phyloP scores from a whole-genome alignment of 2,113 vertebrate genomes.

The Octodon degus region DNA sequence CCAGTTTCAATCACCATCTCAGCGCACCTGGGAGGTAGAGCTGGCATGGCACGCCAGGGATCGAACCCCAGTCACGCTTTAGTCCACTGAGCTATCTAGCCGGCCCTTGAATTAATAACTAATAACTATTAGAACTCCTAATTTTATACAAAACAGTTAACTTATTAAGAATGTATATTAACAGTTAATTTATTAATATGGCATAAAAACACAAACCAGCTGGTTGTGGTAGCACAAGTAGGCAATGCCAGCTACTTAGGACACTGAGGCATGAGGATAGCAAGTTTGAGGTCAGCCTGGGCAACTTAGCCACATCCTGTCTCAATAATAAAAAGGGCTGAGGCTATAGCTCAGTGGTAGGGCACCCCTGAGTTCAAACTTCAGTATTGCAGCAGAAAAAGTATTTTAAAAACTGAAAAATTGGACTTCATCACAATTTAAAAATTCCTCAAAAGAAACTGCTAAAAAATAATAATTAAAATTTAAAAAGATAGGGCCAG shows the following conservation, averaged over 20 bases:
- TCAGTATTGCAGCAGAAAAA: neutral
- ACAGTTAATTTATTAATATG: slow-evolving; percentile 18
- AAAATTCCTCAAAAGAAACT: slow-evolving; percentile 56
- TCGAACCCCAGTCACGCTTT: no score
- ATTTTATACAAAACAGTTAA: slow-evolving; percentile 28
- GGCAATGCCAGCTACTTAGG: neutral
- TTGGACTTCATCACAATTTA: slow-evolving; percentile 26
- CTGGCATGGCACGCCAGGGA: no score
- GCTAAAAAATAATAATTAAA: slow-evolving; percentile 40
- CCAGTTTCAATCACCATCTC: no score
- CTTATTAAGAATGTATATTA: slow-evolving; percentile 10
- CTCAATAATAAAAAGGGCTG: neutral
- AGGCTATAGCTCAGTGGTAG: neutral
- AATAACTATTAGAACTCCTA: neutral
- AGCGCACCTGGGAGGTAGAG: no score
- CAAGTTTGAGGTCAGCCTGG: neutral
- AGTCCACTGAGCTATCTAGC: no score
- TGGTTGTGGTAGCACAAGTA: neutral
- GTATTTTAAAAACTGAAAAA: neutral
- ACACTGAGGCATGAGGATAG: neutral
- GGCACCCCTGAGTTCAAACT: neutral
- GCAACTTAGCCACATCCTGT: neutral
- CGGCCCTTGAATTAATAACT: neutral
- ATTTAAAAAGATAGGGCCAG: no score
- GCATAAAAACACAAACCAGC: neutral